Base-by-base conservation (phyloP, 1,140 invertebrate species). In the Xylocopa sonorina region DNA sequence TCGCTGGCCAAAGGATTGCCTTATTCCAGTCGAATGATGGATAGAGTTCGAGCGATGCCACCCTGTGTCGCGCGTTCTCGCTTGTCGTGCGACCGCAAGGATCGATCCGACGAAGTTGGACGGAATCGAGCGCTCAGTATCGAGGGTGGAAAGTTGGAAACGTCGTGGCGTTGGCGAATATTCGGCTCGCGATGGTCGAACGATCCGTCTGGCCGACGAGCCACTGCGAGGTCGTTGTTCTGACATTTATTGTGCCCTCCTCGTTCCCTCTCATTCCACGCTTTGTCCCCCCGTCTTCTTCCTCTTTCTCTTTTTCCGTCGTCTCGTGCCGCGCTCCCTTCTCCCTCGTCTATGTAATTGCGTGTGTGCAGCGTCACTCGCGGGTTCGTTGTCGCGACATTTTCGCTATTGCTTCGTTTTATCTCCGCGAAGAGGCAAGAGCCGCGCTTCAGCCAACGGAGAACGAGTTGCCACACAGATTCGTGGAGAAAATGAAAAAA, bases 161-260 rank as follows among this genome's bases (percentile, higher is more conserved):
- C n/a, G 64, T 41, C 38, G 46, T 41, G 2, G 64, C 4, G 66
- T 38, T 41, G 2, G 64, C 4, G 66, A 67, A 62, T 29, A 84
- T 85, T 76, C 76, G 34, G 66, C 38, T 34, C 24, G 24, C 46
- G 53, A 80, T 66, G 53, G 55, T 12, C 71, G n/a, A 71, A 85
- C 75, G 75, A 53, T 76, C 62, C 43, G 63, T 77, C 73, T 83
- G 67, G 67, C 55, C 55, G 68, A 43, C 55, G 43, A 78, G 73
- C 81, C 77, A 66, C 41, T 41, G 53, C 53, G 80, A 63, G 84
- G 83, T 85, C 84, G 84, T 85, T 85, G 84, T 86, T 81, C 84
- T 34, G 84, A 78, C 84, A 82, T 86, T 85, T 86, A 85, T 85
- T 86, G 80, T 82, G 43, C 60, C 57, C 68, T 24, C 32, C 51